A percentile compares a stretch with the other conserved stretches of the same genome.
phyloP scores from a whole-genome alignment of 2,113 vertebrate species.

The Pandion haliaetus region DNA sequence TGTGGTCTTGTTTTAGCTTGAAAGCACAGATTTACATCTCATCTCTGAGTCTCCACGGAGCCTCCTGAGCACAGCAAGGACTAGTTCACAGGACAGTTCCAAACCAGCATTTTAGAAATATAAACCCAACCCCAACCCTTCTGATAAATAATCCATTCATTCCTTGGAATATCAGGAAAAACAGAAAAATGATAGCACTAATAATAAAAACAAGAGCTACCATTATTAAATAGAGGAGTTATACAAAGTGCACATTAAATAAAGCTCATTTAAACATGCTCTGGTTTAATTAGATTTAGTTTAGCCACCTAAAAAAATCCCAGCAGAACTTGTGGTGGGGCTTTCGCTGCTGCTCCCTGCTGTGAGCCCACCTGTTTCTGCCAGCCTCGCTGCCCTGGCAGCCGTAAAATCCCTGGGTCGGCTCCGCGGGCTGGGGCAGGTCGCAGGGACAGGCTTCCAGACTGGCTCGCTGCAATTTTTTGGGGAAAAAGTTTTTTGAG shows the following conservation, averaged over 20 bases:
- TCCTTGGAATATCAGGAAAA: background rate
- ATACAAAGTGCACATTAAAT: background rate
- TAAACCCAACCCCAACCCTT: background rate
- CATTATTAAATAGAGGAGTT: background rate
- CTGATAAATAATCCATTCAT: background rate
- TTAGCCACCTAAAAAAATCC: constrained; percentile 59
- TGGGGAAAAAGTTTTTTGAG: background rate
- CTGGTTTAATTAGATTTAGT: constrained; percentile 67
- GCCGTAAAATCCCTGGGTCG: background rate
- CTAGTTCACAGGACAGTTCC: background rate
- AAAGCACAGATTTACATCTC: constrained; percentile 4
- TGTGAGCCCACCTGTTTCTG: constrained; percentile 69
- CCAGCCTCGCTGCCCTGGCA: constrained; percentile 11
- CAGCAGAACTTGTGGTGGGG: constrained; percentile 26
- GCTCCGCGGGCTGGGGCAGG: background rate
- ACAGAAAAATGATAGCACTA: background rate
- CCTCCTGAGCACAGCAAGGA: background rate
- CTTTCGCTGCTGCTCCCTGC: constrained; percentile 28
- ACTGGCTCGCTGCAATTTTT: fast-evolving
- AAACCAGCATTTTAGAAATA: background rate
- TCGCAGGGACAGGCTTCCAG: background rate
- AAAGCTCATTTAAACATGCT: constrained; percentile 57
- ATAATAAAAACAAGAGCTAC: background rate
- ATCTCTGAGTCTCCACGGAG: background rate
- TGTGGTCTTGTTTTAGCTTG: background rate